phyloP scores from a whole-genome alignment of 2,888 invertebrate genomes.

The Leptopilina drosophilae region DNA sequence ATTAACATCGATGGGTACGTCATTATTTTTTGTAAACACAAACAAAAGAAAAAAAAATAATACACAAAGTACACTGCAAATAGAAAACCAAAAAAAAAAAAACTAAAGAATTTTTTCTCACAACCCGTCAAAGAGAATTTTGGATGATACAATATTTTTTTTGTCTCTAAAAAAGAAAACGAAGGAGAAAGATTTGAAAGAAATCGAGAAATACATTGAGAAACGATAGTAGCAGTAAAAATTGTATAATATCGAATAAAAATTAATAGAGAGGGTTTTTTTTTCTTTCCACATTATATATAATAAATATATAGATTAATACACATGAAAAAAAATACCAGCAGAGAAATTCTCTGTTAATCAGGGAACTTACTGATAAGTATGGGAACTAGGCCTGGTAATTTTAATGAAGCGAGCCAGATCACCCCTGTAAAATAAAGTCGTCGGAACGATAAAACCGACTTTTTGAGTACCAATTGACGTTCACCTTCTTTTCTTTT shows the following conservation, averaged over 20 bases:
- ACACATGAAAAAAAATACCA: constrained; percentile 56
- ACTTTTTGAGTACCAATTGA: constrained; percentile 53
- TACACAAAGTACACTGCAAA: constrained; percentile 17
- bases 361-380: constrained; percentile 73
- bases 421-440: constrained; percentile 79
- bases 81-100: not conserved
- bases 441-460: constrained; percentile 65
- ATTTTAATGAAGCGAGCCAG: constrained; percentile 74
- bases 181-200: no score
- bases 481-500: constrained; percentile 27
- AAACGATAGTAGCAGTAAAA: no score
- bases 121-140: constrained; percentile 11
- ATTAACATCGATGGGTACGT: constrained; percentile 38
- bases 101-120: not conserved
- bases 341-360: constrained; percentile 55
- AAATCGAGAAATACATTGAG: no score
- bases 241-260: constrained; percentile 14
- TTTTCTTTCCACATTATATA: not conserved
- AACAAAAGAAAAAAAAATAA: not conserved
- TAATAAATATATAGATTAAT: constrained; percentile 32
- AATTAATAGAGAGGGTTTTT: not conserved
- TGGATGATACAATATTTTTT: not conserved
- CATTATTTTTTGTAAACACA: constrained; percentile 16
- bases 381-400: constrained; percentile 73
- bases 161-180: no score